Evolutionary conservation across 1,140 invertebrate genomes (phyloP).

Genomic region (Brachionus calyciflorus): DNA sequence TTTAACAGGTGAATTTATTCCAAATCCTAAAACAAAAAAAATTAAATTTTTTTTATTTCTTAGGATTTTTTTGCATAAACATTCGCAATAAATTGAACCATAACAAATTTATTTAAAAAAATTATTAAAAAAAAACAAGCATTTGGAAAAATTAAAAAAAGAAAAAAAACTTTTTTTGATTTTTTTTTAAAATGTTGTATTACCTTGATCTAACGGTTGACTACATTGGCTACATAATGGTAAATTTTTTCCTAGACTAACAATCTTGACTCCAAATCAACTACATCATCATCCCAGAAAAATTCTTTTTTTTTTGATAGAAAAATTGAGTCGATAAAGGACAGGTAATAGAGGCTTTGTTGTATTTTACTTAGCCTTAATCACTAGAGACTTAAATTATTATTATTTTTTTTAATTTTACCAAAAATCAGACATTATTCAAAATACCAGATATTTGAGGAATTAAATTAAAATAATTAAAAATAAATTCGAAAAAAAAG

Average conservation of each 20-base stretch:
- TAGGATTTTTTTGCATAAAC: too few relatives aligned
- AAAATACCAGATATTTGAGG: too few relatives aligned
- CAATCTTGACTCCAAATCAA: neutral
- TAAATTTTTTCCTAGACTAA: neutral
- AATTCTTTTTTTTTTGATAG: neutral
- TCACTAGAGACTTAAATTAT: too few relatives aligned
- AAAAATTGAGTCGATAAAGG: too few relatives aligned
- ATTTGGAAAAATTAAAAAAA: neutral
- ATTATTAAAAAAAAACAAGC: constrained; percentile 1
- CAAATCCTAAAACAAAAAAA: too few relatives aligned
- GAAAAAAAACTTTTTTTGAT: neutral
- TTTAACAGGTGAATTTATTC: neutral
- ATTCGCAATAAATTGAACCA: neutral
- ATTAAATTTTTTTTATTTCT: too few relatives aligned
- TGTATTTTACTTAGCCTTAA: too few relatives aligned
- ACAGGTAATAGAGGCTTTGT: too few relatives aligned
- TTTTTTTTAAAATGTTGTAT: neutral
- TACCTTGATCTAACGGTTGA: constrained; percentile 4
- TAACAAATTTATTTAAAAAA: neutral
- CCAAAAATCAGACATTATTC: too few relatives aligned
- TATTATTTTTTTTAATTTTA: too few relatives aligned
- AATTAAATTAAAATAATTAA: too few relatives aligned
- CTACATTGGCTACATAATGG: neutral
- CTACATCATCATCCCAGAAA: constrained; percentile 13
- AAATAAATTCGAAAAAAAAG: too few relatives aligned